Evolutionary conservation across 2,888 invertebrate genomes (phyloP).

Genomic region (Platynereis dumerilii): DNA sequence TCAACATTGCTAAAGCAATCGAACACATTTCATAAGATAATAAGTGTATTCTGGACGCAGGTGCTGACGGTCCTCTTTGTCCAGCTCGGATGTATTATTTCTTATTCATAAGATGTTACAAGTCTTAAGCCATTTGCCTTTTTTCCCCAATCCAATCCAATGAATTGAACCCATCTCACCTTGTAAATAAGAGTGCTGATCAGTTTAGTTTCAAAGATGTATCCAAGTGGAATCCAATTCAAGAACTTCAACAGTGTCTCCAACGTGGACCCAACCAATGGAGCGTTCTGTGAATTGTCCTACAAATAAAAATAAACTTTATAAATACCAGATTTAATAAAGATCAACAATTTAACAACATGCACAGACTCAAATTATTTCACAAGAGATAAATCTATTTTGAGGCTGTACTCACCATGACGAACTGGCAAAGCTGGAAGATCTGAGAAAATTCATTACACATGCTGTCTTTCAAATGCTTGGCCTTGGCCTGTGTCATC

Average conservation of each 20-base stretch:
- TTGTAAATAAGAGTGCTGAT: slow-evolving; percentile 93
- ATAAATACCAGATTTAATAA: background rate
- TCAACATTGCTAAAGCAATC: too few species aligned
- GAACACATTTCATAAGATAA: too few species aligned
- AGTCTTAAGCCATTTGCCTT: too few species aligned
- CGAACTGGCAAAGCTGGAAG: slow-evolving; percentile 96
- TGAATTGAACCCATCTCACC: slow-evolving; percentile 48
- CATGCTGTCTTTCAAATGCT: slow-evolving; percentile 99
- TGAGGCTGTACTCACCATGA: slow-evolving; percentile 70
- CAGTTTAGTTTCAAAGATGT: slow-evolving; percentile 98
- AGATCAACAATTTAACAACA: too few species aligned
- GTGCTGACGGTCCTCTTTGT: too few species aligned
- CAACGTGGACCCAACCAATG: slow-evolving; percentile 92
- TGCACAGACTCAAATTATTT: too few species aligned
- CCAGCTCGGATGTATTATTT: too few species aligned
- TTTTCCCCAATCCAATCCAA: too few species aligned
- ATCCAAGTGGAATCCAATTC: slow-evolving; percentile 99
- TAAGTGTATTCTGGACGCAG: too few species aligned
- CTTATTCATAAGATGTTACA: too few species aligned
- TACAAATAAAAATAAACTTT: slow-evolving; percentile 40
- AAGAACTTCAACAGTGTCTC: slow-evolving; percentile 95
- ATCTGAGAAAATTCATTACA: slow-evolving; percentile 99
- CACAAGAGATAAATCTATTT: too few species aligned
- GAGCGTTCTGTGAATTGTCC: slow-evolving; percentile 97
- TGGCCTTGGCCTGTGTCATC: slow-evolving; percentile 98